These are phyloP conservation scores for Drosophila formosana DNA, from an alignment of 2,888 invertebrate species.

Conservation along the genomic window DNA sequence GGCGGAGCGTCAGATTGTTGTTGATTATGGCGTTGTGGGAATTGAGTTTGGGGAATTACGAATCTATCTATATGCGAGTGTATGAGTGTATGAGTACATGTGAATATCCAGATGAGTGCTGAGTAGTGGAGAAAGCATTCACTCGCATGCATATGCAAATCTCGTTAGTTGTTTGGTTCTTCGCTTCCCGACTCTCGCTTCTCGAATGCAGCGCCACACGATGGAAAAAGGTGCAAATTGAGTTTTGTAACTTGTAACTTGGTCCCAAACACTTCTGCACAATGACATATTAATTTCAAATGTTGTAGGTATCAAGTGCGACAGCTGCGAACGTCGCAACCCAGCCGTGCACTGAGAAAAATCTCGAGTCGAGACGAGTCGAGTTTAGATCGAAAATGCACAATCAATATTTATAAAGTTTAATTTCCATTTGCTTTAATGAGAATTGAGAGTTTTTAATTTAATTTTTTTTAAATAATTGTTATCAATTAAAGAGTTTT, in stretches of 20 bases:
- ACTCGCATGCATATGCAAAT: constrained; percentile 69
- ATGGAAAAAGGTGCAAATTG: constrained; percentile 61
- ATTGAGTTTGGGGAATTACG: constrained; percentile 77
- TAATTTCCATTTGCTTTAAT: no score
- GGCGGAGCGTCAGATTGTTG: constrained; percentile 35
- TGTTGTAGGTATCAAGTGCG: constrained; percentile 47
- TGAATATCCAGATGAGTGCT: constrained; percentile 4
- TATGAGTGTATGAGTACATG: constrained; percentile 13
- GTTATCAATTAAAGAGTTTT: no score
- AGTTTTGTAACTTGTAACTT: constrained; percentile 59
- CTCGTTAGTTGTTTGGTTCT: constrained; percentile 65
- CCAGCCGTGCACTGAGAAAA: constrained; percentile 16
- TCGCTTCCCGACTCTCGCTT: constrained; percentile 34
- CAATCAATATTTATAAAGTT: no score
- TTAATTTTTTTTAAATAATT: no score
- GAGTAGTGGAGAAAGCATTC: constrained; percentile 33
- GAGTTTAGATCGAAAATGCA: no score
- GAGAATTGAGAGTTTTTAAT: no score
- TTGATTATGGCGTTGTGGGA: constrained; percentile 74
- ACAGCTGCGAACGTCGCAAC: no score
- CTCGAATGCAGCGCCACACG: constrained; percentile 51
- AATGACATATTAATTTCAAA: constrained; percentile 77
- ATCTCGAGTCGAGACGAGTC: not conserved
- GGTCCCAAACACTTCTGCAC: constrained; percentile 61
- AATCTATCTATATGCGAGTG: constrained; percentile 11